These are phyloP conservation scores for Melanocharis versteri DNA, from an alignment of 2,113 vertebrate genomes.

Conservation along the genomic window DNA sequence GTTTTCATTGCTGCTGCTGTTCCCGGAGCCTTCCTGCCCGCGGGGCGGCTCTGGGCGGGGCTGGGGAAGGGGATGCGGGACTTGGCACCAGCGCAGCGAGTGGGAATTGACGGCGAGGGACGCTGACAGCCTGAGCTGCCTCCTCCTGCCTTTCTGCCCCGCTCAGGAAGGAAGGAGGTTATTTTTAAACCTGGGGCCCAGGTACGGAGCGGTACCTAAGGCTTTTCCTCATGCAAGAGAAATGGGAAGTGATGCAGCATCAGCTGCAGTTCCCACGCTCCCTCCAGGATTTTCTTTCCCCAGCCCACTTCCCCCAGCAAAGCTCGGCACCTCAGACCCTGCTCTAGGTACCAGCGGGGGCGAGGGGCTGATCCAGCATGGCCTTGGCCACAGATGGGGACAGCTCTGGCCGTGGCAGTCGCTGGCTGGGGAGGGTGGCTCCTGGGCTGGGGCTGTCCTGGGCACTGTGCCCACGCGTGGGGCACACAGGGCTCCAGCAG, in stretches of 20 bases:
- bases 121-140: background rate
- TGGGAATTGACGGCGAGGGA: background rate
- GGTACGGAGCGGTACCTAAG: background rate
- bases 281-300: background rate
- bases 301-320: background rate
- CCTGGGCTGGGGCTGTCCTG: background rate
- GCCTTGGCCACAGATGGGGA: accelerated
- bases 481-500: background rate
- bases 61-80: background rate
- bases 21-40: background rate
- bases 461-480: background rate
- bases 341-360: background rate
- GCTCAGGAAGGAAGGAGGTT: slow-evolving; percentile 46
- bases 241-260: background rate
- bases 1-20: background rate
- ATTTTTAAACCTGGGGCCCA: slow-evolving; percentile 45
- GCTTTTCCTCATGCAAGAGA: background rate
- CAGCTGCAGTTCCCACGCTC: background rate
- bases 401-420: background rate
- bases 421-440: accelerated
- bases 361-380: background rate
- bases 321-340: accelerated
- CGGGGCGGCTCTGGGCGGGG: background rate
- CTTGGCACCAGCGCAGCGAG: background rate
- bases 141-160: background rate